phyloP scores from a whole-genome alignment of 2,797 vertebrate genomes.

The Acomys russatus region DNA sequence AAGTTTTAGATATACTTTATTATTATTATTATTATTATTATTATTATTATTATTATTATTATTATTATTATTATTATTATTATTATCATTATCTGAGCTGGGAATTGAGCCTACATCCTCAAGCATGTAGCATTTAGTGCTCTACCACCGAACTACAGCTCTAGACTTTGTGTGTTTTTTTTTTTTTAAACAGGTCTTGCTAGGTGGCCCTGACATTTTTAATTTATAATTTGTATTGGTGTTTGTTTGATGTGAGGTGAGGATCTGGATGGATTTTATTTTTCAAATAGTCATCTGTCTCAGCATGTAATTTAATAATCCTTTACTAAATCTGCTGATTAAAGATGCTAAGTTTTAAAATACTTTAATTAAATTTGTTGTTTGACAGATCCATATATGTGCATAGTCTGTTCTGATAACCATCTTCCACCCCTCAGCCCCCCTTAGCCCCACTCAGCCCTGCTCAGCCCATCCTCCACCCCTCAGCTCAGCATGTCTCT shows the following conservation, averaged over 20 bases:
- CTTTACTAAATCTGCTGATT: constrained; percentile 26
- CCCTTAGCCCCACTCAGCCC: no score
- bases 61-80: not conserved
- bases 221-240: constrained; percentile 21
- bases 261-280: constrained; percentile 30
- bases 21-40: not conserved
- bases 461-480: not conserved
- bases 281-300: not conserved
- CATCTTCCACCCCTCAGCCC: not conserved
- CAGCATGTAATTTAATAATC: constrained; percentile 30
- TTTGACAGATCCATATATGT: not conserved
- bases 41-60: not conserved
- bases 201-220: not conserved
- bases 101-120: not conserved
- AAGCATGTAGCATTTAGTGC: not conserved
- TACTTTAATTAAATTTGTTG: not conserved
- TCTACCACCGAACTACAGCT: not conserved
- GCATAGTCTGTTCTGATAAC: not conserved
- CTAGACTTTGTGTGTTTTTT: not conserved
- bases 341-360: not conserved
- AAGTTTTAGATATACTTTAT: not conserved
- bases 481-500: no score
- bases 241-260: constrained; percentile 50
- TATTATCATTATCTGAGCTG: not conserved
- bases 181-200: not conserved